Base-by-base conservation (phyloP, 37 sponge, comb jelly and placozoan genomes). In the Spongilla lacustris region DNA sequence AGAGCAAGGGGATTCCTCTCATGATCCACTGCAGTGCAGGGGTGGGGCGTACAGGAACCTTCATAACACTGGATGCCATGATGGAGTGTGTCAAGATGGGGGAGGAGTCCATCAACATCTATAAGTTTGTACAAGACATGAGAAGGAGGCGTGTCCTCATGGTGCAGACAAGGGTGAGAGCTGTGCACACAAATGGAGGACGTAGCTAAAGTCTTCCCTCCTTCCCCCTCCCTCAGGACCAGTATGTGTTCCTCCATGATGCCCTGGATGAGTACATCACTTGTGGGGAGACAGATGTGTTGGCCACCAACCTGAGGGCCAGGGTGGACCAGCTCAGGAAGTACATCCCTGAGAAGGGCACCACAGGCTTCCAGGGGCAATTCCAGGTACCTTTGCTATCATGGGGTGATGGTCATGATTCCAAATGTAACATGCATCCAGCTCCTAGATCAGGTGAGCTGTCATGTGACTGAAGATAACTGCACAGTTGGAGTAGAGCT, bases 1-100 rank as follows among this genome's bases (percentile, higher is more conserved):
- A 81, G 50, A 87, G 87, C 33, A 48, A 66, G 30, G 78, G 78
- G 22, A 27, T 50, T 8, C 92, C 92, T 23, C 77, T 93, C 0
- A 68, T 96, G 66, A 92, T 93, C 31, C 96, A 96, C 87, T 96
- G 96, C 90, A 96, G 94, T 87, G 94, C 94, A 46, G 94, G 94
- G 31, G 94, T 94, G 82, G 94, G 94, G 10, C 71, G 94, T 5
- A 94, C 94, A 38, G 94, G 94, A 1, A 93, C 94, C 38, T 92
- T 91, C 92, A 94, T 94, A 66, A 50, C 74, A 5, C 79, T 94
- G 80, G 94, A 94, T 50, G 32, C 82, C 78, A 94, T 92, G 93
- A 76, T 84, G 80, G 89, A 94, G 68, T 71, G 92, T 27, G 81
- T 94, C 14, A 36, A 77, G 28, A 27, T 22, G 1, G 58, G n/a